Percentiles rank a stretch among this genome's conserved stretches.
These are phyloP conservation scores for Nymphalis polychloros DNA, from an alignment of 2,888 invertebrate genomes.

Conservation along the genomic window DNA sequence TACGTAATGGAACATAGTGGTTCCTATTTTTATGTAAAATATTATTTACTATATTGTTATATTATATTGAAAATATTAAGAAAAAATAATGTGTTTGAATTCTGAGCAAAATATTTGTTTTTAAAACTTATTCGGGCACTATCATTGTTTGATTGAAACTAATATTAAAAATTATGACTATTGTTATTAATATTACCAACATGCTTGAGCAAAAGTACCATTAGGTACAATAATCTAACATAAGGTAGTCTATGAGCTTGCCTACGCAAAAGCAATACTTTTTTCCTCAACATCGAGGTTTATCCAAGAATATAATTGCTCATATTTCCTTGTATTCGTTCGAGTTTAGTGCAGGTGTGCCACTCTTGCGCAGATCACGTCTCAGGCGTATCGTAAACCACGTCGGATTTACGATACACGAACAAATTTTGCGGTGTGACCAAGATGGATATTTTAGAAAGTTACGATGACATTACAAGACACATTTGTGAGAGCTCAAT, in stretches of 20 bases:
- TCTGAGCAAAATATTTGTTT: no score
- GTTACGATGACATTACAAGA: conserved; percentile 19
- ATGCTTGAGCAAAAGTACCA: no score
- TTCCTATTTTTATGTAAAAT: no score
- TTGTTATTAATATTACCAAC: no score
- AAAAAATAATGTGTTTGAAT: no score
- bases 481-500: not conserved
- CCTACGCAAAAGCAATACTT: not conserved
- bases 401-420: conserved; percentile 61
- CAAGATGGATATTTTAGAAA: conserved; percentile 57
- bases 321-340: conserved; percentile 12
- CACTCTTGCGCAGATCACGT: conserved; percentile 51
- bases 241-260: not conserved
- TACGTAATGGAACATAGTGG: no score
- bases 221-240: not conserved
- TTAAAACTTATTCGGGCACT: no score
- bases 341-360: conserved; percentile 19
- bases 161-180: no score
- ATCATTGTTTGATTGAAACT: no score
- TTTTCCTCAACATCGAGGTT: not conserved
- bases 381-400: conserved; percentile 54
- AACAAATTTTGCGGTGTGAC: conserved; percentile 52
- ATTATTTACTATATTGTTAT: no score
- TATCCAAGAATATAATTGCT: conserved; percentile 1
- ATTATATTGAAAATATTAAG: no score